Base-by-base conservation (phyloP, 2,888 invertebrate genomes). In the Nesidiocoris tenuis region DNA sequence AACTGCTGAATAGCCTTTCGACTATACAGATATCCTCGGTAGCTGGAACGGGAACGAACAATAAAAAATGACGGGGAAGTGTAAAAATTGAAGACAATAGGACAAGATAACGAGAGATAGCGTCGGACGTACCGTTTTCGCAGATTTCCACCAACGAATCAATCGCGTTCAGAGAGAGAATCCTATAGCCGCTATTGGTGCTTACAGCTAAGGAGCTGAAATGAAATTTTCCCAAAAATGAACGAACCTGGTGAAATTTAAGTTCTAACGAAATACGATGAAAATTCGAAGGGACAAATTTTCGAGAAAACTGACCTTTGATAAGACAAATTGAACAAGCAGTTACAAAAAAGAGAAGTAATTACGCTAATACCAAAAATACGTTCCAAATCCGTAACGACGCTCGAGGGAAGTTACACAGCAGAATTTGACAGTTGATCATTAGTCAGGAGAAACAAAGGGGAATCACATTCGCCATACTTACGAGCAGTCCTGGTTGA, bases 401-500 rank as follows among this genome's bases (percentile, higher is more conserved):
- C n/a, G n/a, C n/a, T n/a, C n/a, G 39, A 12, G 3, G 39, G 39
- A 61, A 72, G 72, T 72, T 72, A 72, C 72, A 61, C 72, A 72
- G 72, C 72, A 63, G 61, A 61, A 56, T 61, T 76, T 63, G 23
- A 55, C 22, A 61, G 59, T 17, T n/a, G n/a, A 75, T 75, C 61
- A 25, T 70, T 63, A 76, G 61, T n/a, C 25, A 19, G 39, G 19
- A 21, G 25, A 54, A 66, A 75, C 56, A 57, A 66, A 75, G 54
- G 24, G 54, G 21, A 7, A 59, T 3, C 39, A 0, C 17, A 12
- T 1, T 59, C 22, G 24, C 24, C 24, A 18, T 79, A 91, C 95
- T 94, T 92, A 97, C 97, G 96, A 93, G 90, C 91, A 92, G 85
- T 98, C 97, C 86, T 98, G 97, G 86, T 98, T 98, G 84, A 98